phyloP scores from a whole-genome alignment of 2,797 vertebrate genomes.

The Vespertilio murinus region DNA sequence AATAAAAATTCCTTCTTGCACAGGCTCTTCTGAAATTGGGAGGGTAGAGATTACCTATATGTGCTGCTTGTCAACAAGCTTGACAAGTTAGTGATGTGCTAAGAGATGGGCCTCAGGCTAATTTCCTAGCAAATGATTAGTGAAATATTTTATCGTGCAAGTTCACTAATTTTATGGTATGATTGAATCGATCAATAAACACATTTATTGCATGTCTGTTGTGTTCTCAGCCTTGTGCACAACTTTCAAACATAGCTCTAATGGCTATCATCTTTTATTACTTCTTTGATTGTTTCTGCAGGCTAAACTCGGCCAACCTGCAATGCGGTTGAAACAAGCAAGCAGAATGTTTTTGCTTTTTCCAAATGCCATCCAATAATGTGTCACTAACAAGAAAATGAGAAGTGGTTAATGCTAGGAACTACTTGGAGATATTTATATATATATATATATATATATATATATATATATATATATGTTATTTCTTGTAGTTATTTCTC shows the following conservation, averaged over 20 bases:
- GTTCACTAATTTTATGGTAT: not conserved
- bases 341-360: not conserved
- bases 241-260: not conserved
- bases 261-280: not conserved
- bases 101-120: not conserved
- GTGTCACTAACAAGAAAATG: not conserved
- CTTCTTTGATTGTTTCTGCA: not conserved
- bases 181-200: not conserved
- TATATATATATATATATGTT: too few species aligned
- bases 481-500: not conserved
- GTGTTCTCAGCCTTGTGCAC: not conserved
- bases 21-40: not conserved
- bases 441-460: too few species aligned
- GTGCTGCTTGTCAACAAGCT: not conserved
- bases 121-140: conserved; percentile 31
- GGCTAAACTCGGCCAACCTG: not conserved
- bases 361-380: not conserved
- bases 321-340: conserved; percentile 1
- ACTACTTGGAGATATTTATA: not conserved
- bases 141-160: not conserved
- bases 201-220: not conserved
- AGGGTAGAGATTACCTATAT: not conserved
- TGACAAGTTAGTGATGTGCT: not conserved
- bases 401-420: not conserved
- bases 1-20: not conserved